Evolutionary conservation across 2,113 vertebrate species (phyloP).

Genomic region (Abramis brama): DNA sequence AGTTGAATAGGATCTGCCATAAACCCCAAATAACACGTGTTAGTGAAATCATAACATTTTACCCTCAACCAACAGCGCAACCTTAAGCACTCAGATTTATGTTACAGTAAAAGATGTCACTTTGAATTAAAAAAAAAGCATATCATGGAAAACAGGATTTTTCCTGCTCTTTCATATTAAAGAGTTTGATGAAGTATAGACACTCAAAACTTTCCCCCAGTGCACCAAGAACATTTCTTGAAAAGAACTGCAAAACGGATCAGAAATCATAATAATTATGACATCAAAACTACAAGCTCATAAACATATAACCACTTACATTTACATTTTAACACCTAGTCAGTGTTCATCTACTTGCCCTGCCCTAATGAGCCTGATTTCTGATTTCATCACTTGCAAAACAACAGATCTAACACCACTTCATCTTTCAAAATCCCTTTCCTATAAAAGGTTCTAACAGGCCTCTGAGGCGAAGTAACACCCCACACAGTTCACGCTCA

Average conservation of each 20-base stretch:
- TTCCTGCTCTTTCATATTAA: neutral
- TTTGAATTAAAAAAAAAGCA: neutral
- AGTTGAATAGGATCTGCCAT: neutral
- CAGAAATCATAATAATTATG: neutral
- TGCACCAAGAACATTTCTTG: neutral
- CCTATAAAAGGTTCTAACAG: neutral
- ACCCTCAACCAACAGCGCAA: neutral
- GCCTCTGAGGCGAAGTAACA: constrained; percentile 11
- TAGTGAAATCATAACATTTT: neutral
- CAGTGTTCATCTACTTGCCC: neutral
- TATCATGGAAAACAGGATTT: neutral
- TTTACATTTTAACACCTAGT: neutral
- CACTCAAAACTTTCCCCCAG: neutral
- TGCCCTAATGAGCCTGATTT: neutral
- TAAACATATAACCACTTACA: neutral
- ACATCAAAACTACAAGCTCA: neutral
- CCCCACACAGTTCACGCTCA: neutral
- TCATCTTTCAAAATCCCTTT: neutral
- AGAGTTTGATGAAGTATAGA: neutral
- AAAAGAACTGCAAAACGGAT: neutral
- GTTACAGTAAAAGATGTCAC: neutral
- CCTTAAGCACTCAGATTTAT: neutral
- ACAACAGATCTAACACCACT: neutral
- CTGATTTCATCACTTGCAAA: neutral
- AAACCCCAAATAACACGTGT: neutral